These are phyloP conservation scores for Chionis minor DNA, from an alignment of 2,113 vertebrate genomes.

Conservation along the genomic window DNA sequence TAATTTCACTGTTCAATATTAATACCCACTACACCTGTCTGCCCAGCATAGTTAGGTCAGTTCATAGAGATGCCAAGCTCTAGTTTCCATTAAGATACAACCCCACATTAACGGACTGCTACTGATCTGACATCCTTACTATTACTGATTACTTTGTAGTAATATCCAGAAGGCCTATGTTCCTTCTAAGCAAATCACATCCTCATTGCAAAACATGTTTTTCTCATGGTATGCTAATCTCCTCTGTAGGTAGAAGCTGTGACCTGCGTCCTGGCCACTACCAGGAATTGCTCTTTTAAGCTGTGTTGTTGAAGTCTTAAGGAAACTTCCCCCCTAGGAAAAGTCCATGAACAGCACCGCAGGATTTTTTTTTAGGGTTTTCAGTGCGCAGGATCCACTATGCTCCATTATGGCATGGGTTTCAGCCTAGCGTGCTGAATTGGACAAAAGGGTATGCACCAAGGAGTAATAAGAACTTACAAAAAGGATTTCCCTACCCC, in stretches of 20 bases:
- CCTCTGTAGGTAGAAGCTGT: not conserved
- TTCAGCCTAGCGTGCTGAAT: not conserved
- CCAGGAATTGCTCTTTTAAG: not conserved
- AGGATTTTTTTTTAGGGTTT: not conserved
- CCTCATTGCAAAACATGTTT: not conserved
- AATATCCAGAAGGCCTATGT: not conserved
- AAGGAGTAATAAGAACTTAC: not conserved
- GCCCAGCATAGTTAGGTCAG: not conserved
- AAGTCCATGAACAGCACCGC: not conserved
- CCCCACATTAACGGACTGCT: not conserved
- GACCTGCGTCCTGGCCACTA: not conserved
- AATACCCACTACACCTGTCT: not conserved
- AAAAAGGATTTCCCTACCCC: not conserved
- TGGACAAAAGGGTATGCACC: not conserved
- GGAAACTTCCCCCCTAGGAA: not conserved
- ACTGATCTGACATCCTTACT: not conserved
- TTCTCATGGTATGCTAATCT: not conserved
- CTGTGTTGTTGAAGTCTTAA: not conserved
- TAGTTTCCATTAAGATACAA: not conserved
- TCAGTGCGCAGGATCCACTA: not conserved
- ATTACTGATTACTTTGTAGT: not conserved
- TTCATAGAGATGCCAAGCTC: not conserved
- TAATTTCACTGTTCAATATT: not conserved
- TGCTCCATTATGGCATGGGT: rapidly evolving
- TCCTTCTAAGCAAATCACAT: not conserved